Evolutionary conservation across 2,888 invertebrate species (phyloP).

Genomic region (Dasypolia templi): DNA sequence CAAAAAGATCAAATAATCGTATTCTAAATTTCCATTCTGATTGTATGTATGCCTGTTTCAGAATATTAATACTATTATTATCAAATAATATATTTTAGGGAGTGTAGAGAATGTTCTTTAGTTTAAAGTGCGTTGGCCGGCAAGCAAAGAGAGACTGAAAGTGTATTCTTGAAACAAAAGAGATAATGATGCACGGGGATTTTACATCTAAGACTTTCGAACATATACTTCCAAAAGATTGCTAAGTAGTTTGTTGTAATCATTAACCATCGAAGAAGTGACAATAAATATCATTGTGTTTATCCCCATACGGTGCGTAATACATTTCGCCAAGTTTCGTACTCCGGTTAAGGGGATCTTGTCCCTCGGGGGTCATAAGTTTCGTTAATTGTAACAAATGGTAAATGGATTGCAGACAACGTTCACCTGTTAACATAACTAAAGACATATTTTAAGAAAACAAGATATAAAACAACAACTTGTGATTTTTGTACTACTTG

Average conservation of each 20-base stretch:
- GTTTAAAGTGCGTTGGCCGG: no score
- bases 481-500: not conserved
- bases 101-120: no score
- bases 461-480: not conserved
- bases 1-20: no score
- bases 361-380: slow-evolving; percentile 28
- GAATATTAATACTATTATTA: no score
- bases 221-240: not conserved
- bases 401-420: slow-evolving; percentile 9
- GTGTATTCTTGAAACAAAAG: no score
- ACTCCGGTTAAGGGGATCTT: slow-evolving; percentile 38
- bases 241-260: slow-evolving; percentile 10
- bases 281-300: slow-evolving; percentile 36
- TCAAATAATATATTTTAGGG: no score
- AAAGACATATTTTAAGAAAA: not conserved
- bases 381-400: slow-evolving; percentile 45
- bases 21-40: no score
- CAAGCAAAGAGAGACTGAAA: no score
- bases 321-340: slow-evolving; percentile 49
- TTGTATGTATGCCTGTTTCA: no score
- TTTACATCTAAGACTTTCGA: no score
- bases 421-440: slow-evolving; percentile 14
- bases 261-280: no score
- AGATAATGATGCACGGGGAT: no score
- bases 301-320: slow-evolving; percentile 29